Conservation (phyloP, 2,113 vertebrate species). For the Grammomys dolichurus region DNA sequence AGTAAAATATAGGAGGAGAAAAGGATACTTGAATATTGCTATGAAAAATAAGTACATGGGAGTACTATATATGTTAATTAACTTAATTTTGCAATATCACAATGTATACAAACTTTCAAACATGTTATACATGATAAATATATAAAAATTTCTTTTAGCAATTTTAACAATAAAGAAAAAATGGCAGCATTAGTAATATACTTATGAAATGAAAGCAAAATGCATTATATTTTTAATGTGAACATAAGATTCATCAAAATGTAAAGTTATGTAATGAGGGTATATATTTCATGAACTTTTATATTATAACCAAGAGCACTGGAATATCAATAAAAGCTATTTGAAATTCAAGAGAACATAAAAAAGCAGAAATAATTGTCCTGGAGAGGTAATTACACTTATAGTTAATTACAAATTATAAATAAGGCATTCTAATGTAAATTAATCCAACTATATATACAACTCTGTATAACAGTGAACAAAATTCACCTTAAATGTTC, state of each 20-base stretch:
- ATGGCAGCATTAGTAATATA: slow-evolving; percentile 3
- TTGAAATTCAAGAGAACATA: slow-evolving; percentile 44
- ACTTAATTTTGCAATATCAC: neutral
- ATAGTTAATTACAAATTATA: slow-evolving; percentile 35
- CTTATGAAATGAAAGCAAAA: slow-evolving; percentile 42
- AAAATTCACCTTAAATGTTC: slow-evolving; percentile 42
- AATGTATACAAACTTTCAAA: neutral
- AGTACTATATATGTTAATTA: neutral
- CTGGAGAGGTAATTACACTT: slow-evolving; percentile 41
- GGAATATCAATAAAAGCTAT: slow-evolving; percentile 37
- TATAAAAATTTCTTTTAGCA: neutral
- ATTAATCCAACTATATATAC: slow-evolving; percentile 27
- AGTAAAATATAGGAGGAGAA: neutral
- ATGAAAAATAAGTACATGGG: neutral
- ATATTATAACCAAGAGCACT: slow-evolving; percentile 24
- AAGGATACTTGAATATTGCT: neutral
- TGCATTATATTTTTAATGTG: neutral
- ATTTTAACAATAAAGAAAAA: neutral
- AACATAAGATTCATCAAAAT: slow-evolving; percentile 46
- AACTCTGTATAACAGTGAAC: neutral
- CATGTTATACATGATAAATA: neutral
- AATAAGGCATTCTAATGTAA: slow-evolving; percentile 29
- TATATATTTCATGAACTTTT: slow-evolving; percentile 27
- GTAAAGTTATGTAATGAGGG: neutral
- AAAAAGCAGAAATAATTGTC: slow-evolving; percentile 53